phyloP scores from a whole-genome alignment of 2,888 invertebrate species.

The Callosobruchus maculatus region DNA sequence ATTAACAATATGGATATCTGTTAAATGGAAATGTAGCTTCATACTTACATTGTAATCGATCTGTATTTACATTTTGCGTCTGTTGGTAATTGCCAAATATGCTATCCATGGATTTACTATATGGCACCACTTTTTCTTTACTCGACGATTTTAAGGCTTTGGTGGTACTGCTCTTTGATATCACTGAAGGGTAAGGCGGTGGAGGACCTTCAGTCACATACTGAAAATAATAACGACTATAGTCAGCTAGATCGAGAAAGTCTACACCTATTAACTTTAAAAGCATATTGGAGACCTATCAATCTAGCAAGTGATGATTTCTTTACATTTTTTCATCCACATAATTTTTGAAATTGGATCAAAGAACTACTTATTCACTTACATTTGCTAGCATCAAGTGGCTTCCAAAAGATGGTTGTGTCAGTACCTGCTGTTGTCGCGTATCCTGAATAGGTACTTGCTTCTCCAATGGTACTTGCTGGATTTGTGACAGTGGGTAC shows the following conservation, averaged over 20 bases:
- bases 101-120: conserved; percentile 25
- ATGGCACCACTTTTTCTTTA: conserved; percentile 13
- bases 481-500: conserved; percentile 32
- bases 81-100: neutral
- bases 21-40: too few species aligned
- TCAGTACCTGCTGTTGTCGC: conserved; percentile 12
- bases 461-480: conserved; percentile 22
- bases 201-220: conserved; percentile 42
- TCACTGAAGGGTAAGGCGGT: conserved; percentile 39
- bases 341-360: neutral
- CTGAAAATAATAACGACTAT: conserved; percentile 37
- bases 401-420: conserved; percentile 9
- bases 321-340: conserved; percentile 36
- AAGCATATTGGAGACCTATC: too few species aligned
- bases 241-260: too few species aligned
- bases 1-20: too few species aligned
- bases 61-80: neutral
- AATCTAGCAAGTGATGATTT: too few species aligned
- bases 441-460: conserved; percentile 25
- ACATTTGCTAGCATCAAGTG: conserved; percentile 12
- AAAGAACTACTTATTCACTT: conserved; percentile 1
- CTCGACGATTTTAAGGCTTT: conserved; percentile 2
- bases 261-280: too few species aligned
- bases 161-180: conserved; percentile 33
- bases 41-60: neutral